Percentiles rank a stretch among this genome's conserved stretches.
These are phyloP conservation scores for Drosophila quinaria DNA, from an alignment of 2,888 invertebrate genomes.

Conservation along the genomic window DNA sequence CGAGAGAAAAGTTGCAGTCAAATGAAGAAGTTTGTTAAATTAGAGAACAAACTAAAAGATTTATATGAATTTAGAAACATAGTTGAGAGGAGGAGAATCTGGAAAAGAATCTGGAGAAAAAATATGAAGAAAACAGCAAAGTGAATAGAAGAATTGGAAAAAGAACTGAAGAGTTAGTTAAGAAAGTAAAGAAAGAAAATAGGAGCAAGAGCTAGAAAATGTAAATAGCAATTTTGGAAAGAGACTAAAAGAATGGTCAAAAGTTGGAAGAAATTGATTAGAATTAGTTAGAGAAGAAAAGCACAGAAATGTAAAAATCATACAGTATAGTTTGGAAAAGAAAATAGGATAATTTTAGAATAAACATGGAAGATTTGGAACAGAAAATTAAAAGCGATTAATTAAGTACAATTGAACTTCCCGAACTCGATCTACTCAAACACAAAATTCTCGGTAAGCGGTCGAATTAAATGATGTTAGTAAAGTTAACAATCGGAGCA, in stretches of 20 bases:
- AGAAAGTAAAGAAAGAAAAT: no score
- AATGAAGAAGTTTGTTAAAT: not conserved
- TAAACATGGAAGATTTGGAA: no score
- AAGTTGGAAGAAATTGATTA: not conserved
- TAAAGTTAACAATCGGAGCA: no score
- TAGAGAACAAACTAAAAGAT: not conserved
- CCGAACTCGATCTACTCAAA: no score
- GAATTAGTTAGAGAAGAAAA: not conserved
- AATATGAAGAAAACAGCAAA: not conserved
- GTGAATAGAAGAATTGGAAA: not conserved
- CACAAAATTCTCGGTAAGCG: no score
- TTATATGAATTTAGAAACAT: not conserved
- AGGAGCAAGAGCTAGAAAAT: not conserved
- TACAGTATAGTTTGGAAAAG: not conserved
- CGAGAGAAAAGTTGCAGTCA: not conserved
- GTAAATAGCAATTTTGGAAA: not conserved
- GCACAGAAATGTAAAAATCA: not conserved
- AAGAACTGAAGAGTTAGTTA: no score
- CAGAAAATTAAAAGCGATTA: no score
- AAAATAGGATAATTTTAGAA: no score
- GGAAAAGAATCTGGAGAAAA: not conserved
- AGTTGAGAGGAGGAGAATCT: no score
- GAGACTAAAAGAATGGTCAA: not conserved
- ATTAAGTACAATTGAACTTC: no score
- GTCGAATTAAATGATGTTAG: no score